Conservation (phyloP, 2,888 invertebrate species). For the Artemia sinica region DNA sequence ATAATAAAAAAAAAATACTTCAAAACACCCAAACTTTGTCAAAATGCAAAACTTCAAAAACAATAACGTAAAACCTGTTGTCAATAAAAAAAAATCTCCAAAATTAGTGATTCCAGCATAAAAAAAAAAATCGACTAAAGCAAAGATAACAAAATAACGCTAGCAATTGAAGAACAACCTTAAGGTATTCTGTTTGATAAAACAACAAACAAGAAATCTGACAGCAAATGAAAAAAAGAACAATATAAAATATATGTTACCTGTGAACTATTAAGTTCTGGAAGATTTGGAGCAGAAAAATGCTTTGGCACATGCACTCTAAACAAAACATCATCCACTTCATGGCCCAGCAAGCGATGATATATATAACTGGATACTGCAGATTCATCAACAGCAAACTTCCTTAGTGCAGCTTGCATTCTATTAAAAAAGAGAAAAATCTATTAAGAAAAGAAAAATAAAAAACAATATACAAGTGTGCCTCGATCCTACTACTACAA, state of each 20-base stretch:
- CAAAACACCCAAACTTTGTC: no score
- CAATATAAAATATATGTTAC: constrained; percentile 30
- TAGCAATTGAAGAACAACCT: no score
- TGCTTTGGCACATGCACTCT: constrained; percentile 83
- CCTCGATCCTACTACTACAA: not conserved
- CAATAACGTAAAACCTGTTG: no score
- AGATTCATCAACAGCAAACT: constrained; percentile 87
- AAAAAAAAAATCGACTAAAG: no score
- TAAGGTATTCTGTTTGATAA: no score
- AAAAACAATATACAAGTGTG: constrained; percentile 15
- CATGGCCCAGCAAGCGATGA: constrained; percentile 82
- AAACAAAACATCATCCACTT: constrained; percentile 79
- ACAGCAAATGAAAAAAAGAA: no score
- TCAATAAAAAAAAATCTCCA: no score
- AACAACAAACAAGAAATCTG: no score
- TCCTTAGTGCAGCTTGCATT: constrained; percentile 83
- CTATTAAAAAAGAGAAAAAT: constrained; percentile 35
- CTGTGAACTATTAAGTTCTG: constrained; percentile 92
- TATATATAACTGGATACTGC: constrained; percentile 97
- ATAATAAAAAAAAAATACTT: no score
- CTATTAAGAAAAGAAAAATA: constrained; percentile 10
- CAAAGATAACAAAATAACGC: no score
- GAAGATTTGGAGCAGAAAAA: constrained; percentile 90
- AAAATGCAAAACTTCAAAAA: no score
- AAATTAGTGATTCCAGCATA: no score